Percentiles rank a stretch among this genome's conserved stretches.
These are phyloP conservation scores for Nymphicus hollandicus DNA, from an alignment of 2,113 vertebrate genomes.

Conservation along the genomic window DNA sequence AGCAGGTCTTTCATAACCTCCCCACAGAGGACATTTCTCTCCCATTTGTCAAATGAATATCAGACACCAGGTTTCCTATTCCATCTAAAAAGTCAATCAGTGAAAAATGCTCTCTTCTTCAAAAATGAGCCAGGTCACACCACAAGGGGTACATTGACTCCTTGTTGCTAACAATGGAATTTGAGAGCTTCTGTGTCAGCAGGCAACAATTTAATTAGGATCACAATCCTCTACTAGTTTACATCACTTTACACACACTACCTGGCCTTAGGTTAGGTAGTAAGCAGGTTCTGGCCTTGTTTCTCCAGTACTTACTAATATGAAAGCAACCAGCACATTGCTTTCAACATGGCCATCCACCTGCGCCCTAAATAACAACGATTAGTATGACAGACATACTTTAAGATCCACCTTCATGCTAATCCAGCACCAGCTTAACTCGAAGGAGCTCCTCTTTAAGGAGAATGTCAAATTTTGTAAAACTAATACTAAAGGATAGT, in stretches of 20 bases:
- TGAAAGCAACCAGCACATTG: neutral
- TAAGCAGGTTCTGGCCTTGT: neutral
- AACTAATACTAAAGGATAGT: neutral
- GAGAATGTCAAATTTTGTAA: neutral
- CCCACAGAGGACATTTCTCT: neutral
- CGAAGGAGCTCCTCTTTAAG: neutral
- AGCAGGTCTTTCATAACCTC: constrained; percentile 8
- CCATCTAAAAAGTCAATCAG: neutral
- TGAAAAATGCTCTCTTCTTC: neutral
- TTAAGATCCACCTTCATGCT: neutral
- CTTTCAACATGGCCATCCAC: neutral
- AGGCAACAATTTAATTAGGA: neutral
- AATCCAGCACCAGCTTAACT: neutral
- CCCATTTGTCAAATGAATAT: neutral
- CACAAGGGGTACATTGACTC: neutral
- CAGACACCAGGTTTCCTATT: neutral
- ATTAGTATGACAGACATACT: neutral
- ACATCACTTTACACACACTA: neutral
- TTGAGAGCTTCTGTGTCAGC: neutral
- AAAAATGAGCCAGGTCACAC: neutral
- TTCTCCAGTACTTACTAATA: neutral
- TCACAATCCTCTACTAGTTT: neutral
- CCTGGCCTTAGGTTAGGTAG: neutral
- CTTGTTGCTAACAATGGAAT: neutral
- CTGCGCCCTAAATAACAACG: neutral